Conservation (phyloP, 2,797 vertebrate genomes). For the Loriculus beryllinus region DNA sequence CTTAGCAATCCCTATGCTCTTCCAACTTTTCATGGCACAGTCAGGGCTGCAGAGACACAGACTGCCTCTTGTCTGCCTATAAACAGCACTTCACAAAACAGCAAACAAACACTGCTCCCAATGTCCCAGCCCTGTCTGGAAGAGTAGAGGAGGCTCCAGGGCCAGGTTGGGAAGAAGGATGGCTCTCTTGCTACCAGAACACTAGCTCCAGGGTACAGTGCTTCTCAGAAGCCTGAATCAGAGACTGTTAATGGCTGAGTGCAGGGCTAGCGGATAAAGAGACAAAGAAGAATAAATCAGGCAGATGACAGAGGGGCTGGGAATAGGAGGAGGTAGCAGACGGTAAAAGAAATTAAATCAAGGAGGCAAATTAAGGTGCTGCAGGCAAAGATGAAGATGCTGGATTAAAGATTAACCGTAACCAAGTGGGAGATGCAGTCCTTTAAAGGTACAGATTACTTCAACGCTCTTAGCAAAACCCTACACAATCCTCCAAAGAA, state of each 20-base stretch:
- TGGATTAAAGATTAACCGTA: conserved; percentile 64
- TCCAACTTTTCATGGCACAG: neutral
- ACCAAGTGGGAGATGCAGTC: conserved; percentile 6
- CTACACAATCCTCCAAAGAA: neutral
- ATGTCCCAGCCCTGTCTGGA: neutral
- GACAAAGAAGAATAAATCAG: conserved; percentile 61
- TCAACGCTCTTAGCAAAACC: neutral
- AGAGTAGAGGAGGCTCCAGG: neutral
- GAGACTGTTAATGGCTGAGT: conserved; percentile 40
- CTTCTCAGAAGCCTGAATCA: conserved; percentile 62
- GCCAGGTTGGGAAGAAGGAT: conserved; percentile 8
- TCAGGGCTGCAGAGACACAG: neutral
- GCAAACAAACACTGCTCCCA: neutral
- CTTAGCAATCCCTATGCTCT: neutral
- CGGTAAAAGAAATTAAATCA: conserved; percentile 66
- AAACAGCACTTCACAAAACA: neutral
- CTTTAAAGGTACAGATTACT: conserved; percentile 32
- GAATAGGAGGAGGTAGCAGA: conserved; percentile 55
- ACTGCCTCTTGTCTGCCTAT: neutral
- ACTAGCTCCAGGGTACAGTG: neutral
- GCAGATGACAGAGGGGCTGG: conserved; percentile 54
- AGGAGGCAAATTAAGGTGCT: conserved; percentile 63
- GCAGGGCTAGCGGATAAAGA: conserved; percentile 32
- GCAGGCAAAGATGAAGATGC: conserved; percentile 52
- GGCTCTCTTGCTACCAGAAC: neutral